Evolutionary conservation across 30 jellyfish, hydroid and myxozoan species (phyloP).

Genomic region (Chrysaora quinquecirrha): DNA sequence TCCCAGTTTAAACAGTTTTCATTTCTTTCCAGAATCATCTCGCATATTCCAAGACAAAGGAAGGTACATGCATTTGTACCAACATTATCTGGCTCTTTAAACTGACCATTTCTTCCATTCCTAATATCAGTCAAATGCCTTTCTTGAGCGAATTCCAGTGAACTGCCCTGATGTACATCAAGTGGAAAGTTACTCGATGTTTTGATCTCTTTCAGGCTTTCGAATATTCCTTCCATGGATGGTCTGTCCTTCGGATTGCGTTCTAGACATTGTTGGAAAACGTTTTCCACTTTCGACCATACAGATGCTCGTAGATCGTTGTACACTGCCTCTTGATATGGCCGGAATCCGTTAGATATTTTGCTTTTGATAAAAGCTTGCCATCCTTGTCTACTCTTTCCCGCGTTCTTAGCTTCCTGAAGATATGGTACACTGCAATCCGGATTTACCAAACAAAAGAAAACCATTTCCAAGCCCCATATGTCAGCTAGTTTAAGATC

Average conservation of each 20-base stretch:
- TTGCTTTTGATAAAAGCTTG: not conserved
- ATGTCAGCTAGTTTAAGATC: not conserved
- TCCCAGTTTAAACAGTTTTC: not conserved
- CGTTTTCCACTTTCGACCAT: slow-evolving; percentile 5
- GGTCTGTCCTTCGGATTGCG: not conserved
- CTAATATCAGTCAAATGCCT: not conserved
- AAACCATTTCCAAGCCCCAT: not conserved
- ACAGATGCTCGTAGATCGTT: not conserved
- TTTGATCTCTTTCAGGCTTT: not conserved
- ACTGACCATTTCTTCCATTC: not conserved
- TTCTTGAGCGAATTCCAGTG: not conserved
- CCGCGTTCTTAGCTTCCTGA: not conserved
- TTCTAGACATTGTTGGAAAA: not conserved
- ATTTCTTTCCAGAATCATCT: not conserved
- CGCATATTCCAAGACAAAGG: not conserved
- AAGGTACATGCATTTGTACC: slow-evolving; percentile 9
- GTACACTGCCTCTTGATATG: not conserved
- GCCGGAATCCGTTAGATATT: not conserved
- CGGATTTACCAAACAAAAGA: slow-evolving; percentile 1
- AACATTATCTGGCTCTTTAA: not conserved
- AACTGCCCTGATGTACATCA: not conserved
- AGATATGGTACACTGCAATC: not conserved
- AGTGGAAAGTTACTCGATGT: not conserved
- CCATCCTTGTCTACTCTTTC: not conserved
- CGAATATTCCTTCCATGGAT: not conserved